These are phyloP conservation scores for Meriones psammophilus DNA, from an alignment of 2,797 vertebrate genomes.

Conservation along the genomic window DNA sequence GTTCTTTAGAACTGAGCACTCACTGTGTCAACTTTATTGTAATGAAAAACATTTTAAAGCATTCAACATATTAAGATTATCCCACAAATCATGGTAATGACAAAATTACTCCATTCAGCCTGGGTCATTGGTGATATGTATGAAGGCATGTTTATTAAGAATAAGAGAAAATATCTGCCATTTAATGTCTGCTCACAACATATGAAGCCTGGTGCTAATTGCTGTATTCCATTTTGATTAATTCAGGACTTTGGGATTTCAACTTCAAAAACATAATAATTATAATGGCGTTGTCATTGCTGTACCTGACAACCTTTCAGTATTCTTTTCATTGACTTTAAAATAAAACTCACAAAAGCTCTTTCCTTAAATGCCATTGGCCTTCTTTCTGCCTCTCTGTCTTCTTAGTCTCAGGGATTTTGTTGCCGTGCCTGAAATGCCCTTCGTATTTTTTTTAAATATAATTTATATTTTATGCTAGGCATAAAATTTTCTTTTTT, in stretches of 20 bases:
- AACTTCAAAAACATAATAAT: conserved; percentile 28
- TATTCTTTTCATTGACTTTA: conserved; percentile 62
- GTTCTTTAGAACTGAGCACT: conserved; percentile 69
- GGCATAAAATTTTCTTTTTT: too few species aligned
- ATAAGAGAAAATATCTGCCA: conserved; percentile 32
- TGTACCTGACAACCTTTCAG: conserved; percentile 15
- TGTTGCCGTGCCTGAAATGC: conserved; percentile 22
- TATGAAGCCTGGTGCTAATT: not conserved
- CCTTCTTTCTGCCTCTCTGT: not conserved
- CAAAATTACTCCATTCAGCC: not conserved
- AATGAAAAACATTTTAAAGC: conserved; percentile 65
- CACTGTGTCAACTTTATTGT: conserved; percentile 66
- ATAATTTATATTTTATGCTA: too few species aligned
- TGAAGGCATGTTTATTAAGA: conserved; percentile 52
- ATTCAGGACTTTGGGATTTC: not conserved
- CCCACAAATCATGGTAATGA: not conserved
- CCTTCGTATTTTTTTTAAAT: not conserved
- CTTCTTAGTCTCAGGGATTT: conserved; percentile 33
- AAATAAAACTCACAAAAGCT: conserved; percentile 7
- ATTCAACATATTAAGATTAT: conserved; percentile 58
- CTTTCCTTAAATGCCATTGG: not conserved
- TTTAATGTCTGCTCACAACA: conserved; percentile 38
- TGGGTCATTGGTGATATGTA: not conserved
- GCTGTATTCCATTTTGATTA: conserved; percentile 53
- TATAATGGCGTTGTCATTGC: conserved; percentile 13